Evolutionary conservation across 2,113 vertebrate species (phyloP).

Genomic region (Alethe castanea): DNA sequence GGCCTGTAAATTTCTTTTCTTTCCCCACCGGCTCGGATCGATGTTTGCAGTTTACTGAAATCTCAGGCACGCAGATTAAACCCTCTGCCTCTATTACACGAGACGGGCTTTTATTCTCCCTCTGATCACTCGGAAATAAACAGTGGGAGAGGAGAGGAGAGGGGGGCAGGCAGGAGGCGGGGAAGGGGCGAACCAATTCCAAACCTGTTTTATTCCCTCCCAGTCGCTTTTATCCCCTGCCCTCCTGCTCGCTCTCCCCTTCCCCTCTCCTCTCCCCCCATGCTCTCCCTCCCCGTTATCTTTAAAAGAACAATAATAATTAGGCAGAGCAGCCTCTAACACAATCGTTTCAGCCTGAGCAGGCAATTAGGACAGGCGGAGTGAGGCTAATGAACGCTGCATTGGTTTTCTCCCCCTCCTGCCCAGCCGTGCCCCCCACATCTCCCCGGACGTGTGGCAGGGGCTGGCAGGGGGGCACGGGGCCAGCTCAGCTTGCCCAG

Average conservation of each 20-base stretch:
- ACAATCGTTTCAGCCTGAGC: constrained; percentile 72
- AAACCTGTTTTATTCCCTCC: constrained; percentile 8
- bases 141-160: neutral
- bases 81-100: constrained; percentile 50
- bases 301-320: constrained; percentile 70
- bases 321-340: constrained; percentile 72
- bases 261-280: neutral
- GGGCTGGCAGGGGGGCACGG: neutral
- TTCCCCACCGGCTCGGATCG: constrained; percentile 54
- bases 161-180: neutral
- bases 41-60: constrained; percentile 48
- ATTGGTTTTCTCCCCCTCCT: neutral
- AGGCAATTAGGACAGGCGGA: constrained; percentile 72
- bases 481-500: neutral
- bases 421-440: neutral
- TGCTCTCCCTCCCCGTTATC: neutral
- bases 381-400: constrained; percentile 67
- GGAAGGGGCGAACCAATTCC: neutral
- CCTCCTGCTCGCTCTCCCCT: neutral
- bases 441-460: neutral
- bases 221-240: neutral
- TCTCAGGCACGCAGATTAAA: constrained; percentile 59
- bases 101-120: constrained; percentile 56
- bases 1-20: constrained; percentile 62
- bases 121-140: constrained; percentile 54